phyloP scores from a whole-genome alignment of 2,113 vertebrate genomes.

The Actinemys pallida region DNA sequence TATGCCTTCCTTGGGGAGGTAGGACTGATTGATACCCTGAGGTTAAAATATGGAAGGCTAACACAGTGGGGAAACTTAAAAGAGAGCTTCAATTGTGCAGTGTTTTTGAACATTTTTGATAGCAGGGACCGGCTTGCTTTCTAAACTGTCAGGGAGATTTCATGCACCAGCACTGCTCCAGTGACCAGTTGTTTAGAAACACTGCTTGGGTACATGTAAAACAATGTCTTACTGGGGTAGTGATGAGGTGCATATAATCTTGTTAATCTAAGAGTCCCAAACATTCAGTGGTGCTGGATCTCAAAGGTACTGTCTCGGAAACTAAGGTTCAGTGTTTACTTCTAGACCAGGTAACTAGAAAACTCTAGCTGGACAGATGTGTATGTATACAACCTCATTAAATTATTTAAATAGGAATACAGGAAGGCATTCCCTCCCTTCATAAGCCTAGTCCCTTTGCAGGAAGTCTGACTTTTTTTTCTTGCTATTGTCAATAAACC shows the following conservation, averaged over 20 bases:
- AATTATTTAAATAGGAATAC: background rate
- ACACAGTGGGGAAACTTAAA: background rate
- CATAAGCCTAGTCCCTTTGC: too few species aligned
- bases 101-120: background rate
- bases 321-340: background rate
- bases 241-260: background rate
- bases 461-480: too few species aligned
- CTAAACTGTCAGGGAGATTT: background rate
- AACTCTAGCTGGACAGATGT: too few species aligned
- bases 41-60: background rate
- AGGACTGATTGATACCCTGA: constrained; percentile 34
- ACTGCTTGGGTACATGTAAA: background rate
- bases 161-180: background rate
- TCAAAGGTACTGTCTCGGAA: background rate
- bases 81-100: background rate
- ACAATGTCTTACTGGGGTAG: background rate
- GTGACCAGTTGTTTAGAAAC: background rate
- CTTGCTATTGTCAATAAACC: too few species aligned
- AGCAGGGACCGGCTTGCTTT: too few species aligned
- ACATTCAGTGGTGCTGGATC: background rate
- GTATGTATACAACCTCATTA: background rate
- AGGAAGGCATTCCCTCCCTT: background rate
- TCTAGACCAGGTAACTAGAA: too few species aligned
- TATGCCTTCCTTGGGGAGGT: constrained; percentile 25
- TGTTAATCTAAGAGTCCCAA: background rate